Evolutionary conservation across 2,888 invertebrate species (phyloP), one percentile per base, ranked within the genome.

Genomic region (Apodemia mormo): DNA sequence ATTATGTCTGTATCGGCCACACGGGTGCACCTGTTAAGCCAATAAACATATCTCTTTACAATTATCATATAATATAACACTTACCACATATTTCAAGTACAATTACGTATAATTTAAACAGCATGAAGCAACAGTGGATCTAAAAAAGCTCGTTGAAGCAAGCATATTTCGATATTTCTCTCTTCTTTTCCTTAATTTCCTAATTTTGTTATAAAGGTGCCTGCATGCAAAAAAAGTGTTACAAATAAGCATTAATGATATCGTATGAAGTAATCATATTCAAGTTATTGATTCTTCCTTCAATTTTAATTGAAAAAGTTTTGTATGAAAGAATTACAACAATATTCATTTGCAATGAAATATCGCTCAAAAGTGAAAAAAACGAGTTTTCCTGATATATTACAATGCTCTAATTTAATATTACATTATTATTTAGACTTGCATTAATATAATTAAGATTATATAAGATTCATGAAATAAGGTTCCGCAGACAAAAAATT

Each of bases 1-100:
- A 92, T 99, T 99, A 94, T 99, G 98, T 69, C 99, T 95, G 92
- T 99, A 99, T 82, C 99, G 95, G 73, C 99, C 99, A 89, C 99
- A 99, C 2, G 99, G 99, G 90, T 99, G 99, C 72, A 98, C 98
- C 98, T 98, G 93, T 66, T 74, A 73, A 74, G 76, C 70, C 72
- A 73, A 74, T 71, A 65, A 58, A 71, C 56, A 58, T 49, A 72
- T 70, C 49, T 52, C 61, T 68, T 65, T 33, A 68, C 54, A 33
- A 54, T 40, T 65, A 54, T 40, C 29, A 40, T 22, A 65, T 22
- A 33, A 64, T 37, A 49, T 49, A 37, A 61, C 29, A 58, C 14
- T 8, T 56, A 9, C 3, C 29, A 56, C 58, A 58, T 30, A 30
- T 49, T 49, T 14, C 58, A 61, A 61, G 33, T 61, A 30, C 0